Evolutionary conservation across 2,888 invertebrate genomes (phyloP), one percentile per base, ranked within the genome.

Genomic region (Poecilobothrus nobilitatus): DNA sequence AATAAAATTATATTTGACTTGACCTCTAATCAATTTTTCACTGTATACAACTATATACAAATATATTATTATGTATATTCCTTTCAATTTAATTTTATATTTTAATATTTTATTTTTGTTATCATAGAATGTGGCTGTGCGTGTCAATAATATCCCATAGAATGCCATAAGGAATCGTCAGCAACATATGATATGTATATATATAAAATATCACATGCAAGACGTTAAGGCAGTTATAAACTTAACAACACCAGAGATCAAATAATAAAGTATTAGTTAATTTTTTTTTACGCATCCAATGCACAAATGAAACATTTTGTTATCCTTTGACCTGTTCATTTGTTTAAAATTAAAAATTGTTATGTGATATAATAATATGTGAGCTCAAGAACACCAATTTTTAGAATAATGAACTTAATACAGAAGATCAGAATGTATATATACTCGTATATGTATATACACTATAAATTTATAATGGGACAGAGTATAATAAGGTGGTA

Each of bases 131-230:
- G 27, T 27, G 27, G 27, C 27, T 27, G 27, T 53, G 53, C 53
- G 53, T 53, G 53, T 53, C 53, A 53, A 53, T 53, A 6, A 53
- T 53, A 53, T 53, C 53, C 53, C 53, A 53, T 53, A 53, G 18
- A 18, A 53, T 53, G 53, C 53, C 53, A 53, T 53, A 53, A 53
- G 53, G 53, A 53, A n/a, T 53, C 53, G 18, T 53, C 53, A 53
- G 12, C 4, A 37, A 37, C 7, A 53, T 12, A 18, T n/a, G 18
- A n/a, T n/a, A n/a, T n/a, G n/a, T n/a, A n/a, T n/a, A n/a, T n/a
- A n/a, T n/a, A 53, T 2, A 53, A 12, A 53, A 1, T 18, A 12
- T 53, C 41, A 41, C 15, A 41, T 12, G 41, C 41, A 41, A 41
- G 41, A n/a, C n/a, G n/a, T 53, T 15, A 1, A 53, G 53, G 53